Conservation (phyloP, 1,140 invertebrate species). For the Ridgeia piscesae region DNA sequence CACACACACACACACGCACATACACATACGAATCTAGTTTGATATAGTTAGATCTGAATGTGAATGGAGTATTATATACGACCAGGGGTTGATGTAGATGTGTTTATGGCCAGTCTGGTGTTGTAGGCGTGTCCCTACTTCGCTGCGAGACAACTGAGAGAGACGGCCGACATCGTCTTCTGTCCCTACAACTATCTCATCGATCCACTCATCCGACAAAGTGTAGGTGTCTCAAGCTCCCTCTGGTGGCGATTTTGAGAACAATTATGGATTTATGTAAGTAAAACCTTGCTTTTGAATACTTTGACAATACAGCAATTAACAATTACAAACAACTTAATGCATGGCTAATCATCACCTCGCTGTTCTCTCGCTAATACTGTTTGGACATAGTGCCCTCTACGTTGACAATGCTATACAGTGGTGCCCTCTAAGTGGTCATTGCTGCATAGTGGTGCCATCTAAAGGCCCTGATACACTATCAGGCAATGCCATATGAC, state of each 20-base stretch:
- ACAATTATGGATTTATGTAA: too few species aligned
- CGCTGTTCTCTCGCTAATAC: too few species aligned
- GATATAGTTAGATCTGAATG: not conserved
- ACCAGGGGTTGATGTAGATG: too few species aligned
- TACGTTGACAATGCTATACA: not conserved
- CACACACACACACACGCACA: too few species aligned
- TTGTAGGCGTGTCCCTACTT: slow-evolving; percentile 85
- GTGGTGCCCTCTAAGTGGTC: not conserved
- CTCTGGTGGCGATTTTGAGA: not conserved
- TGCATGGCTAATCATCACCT: too few species aligned
- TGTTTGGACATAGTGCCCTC: not conserved
- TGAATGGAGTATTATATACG: not conserved
- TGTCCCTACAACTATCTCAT: slow-evolving; percentile 99
- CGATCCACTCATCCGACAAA: slow-evolving; percentile 77
- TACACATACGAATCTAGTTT: too few species aligned
- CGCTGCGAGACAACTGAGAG: slow-evolving; percentile 78
- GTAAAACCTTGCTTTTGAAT: too few species aligned
- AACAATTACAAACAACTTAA: too few species aligned
- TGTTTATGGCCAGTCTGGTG: not conserved
- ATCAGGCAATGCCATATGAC: too few species aligned
- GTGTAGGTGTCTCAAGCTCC: slow-evolving; percentile 49
- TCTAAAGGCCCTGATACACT: too few species aligned
- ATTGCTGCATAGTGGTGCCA: too few species aligned
- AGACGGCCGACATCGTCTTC: slow-evolving; percentile 86
- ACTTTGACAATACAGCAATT: too few species aligned